A percentile compares a stretch with the other conserved stretches of the same genome.
phyloP scores from a whole-genome alignment of 2,113 vertebrate genomes.

The Astatotilapia flaviijosephi region DNA sequence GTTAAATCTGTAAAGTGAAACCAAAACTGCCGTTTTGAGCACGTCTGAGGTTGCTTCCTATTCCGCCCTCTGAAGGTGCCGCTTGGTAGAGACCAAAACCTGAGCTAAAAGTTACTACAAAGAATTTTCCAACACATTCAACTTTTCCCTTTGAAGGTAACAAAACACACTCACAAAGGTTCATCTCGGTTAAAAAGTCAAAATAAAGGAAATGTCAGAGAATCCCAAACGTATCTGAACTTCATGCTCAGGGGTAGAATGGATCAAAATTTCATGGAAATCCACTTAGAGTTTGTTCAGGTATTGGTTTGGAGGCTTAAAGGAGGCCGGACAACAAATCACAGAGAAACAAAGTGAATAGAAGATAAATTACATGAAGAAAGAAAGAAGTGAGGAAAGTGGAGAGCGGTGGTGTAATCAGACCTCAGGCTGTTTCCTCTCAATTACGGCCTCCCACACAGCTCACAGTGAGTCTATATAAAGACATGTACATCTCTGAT shows the following conservation, averaged over 20 bases:
- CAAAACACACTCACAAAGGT: background rate
- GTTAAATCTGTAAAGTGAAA: background rate
- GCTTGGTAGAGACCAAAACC: background rate
- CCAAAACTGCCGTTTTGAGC: background rate
- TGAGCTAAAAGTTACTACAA: background rate
- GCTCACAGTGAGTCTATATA: background rate
- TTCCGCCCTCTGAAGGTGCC: background rate
- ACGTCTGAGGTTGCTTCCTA: fast-evolving
- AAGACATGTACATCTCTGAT: background rate
- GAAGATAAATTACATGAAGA: background rate
- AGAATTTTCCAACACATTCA: background rate
- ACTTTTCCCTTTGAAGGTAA: background rate
- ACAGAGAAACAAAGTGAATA: background rate
- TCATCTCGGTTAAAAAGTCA: background rate
- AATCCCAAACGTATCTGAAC: background rate
- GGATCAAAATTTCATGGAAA: background rate
- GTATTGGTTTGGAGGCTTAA: background rate
- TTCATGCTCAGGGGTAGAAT: fast-evolving
- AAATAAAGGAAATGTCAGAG: background rate
- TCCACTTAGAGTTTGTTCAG: background rate
- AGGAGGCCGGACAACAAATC: background rate
- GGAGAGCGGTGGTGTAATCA: background rate
- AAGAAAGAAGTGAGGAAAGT: background rate
- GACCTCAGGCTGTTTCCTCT: constrained; percentile 21
- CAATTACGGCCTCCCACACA: constrained; percentile 33